phyloP scores from a whole-genome alignment of 2,113 vertebrate genomes.

The Microtus montanus region DNA sequence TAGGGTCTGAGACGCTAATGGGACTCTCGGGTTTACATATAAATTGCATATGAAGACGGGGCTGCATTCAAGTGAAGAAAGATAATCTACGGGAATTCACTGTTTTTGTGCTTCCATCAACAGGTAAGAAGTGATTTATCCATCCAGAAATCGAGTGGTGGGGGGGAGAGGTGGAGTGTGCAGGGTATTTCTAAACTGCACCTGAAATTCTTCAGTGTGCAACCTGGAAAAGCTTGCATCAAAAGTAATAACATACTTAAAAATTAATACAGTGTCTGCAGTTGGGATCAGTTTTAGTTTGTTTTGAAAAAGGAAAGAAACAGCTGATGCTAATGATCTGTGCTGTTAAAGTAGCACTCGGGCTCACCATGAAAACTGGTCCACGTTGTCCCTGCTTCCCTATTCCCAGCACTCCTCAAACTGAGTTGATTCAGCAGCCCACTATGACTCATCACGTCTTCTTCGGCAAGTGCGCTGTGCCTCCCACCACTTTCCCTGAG shows the following conservation, averaged over 20 bases:
- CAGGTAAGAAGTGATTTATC: not conserved
- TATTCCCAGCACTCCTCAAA: not conserved
- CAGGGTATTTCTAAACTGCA: conserved; percentile 15
- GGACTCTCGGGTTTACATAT: conserved; percentile 28
- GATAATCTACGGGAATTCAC: conserved; percentile 27
- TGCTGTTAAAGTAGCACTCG: not conserved
- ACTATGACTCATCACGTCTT: rapidly evolving
- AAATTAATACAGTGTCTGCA: conserved; percentile 18
- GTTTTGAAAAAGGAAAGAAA: conserved; percentile 18
- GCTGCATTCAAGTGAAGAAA: conserved; percentile 11
- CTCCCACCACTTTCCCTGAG: not conserved
- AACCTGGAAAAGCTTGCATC: not conserved
- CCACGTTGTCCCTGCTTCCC: not conserved
- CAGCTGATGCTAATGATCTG: not conserved
- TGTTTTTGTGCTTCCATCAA: conserved; percentile 31
- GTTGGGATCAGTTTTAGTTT: conserved; percentile 1
- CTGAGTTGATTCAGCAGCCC: not conserved
- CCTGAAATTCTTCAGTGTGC: not conserved
- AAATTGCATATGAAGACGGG: conserved; percentile 41
- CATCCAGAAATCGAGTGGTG: not conserved
- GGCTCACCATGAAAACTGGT: not conserved
- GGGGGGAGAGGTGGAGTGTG: not conserved
- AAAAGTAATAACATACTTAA: conserved; percentile 10
- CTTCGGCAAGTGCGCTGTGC: not conserved
- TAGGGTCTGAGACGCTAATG: not conserved